phyloP scores from a whole-genome alignment of 2,888 invertebrate species.

The Hybos culiciformis region DNA sequence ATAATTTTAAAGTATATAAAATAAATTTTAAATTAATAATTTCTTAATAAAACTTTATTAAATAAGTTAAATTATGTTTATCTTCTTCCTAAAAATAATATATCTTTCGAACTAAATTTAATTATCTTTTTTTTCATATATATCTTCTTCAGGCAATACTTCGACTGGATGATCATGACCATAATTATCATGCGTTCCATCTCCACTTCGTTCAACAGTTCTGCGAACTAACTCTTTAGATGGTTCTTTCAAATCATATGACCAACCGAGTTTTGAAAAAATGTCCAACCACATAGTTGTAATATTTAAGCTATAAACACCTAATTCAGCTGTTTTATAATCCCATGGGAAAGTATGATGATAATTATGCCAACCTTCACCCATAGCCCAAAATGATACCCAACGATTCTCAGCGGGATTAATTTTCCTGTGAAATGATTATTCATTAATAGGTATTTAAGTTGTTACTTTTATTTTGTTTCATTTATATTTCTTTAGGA shows the following conservation, averaged over 20 bases:
- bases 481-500: background rate
- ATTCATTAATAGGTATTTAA: background rate
- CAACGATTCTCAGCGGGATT: conserved; percentile 63
- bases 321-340: conserved; percentile 81
- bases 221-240: conserved; percentile 42
- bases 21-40: too few species aligned
- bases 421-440: conserved; percentile 44
- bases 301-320: conserved; percentile 48
- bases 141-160: conserved; percentile 13
- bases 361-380: conserved; percentile 91
- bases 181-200: conserved; percentile 27
- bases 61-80: too few species aligned
- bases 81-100: too few species aligned
- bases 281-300: conserved; percentile 57
- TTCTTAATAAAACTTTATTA: too few species aligned
- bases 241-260: conserved; percentile 59
- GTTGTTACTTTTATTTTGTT: background rate
- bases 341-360: conserved; percentile 91
- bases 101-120: too few species aligned
- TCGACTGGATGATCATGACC: conserved; percentile 11
- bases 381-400: conserved; percentile 59
- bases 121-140: background rate
- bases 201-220: conserved; percentile 41
- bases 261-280: conserved; percentile 58
- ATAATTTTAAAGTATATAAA: too few species aligned